These are phyloP conservation scores for Eilema caniola DNA, from an alignment of 2,888 invertebrate species.

Conservation along the genomic window DNA sequence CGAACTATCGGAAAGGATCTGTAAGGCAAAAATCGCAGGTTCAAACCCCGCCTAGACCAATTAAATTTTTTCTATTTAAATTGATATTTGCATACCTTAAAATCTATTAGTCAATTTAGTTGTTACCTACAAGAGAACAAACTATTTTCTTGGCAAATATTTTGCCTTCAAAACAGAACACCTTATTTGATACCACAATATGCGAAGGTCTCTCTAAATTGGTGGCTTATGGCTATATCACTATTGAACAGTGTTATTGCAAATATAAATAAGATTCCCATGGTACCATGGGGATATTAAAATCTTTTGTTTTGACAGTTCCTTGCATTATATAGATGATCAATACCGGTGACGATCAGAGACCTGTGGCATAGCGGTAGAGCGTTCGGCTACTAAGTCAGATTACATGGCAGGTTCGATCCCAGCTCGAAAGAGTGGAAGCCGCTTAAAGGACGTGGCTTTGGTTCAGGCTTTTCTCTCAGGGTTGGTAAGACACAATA, in stretches of 20 bases:
- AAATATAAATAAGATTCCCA: slow-evolving; percentile 80
- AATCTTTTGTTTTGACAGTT: slow-evolving; percentile 68
- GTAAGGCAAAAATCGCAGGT: no score
- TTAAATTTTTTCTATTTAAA: no score
- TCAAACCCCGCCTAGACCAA: no score
- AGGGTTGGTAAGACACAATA: no score
- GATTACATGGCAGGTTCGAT: no score
- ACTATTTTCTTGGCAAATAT: background rate
- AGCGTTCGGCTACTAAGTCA: no score
- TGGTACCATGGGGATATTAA: slow-evolving; percentile 82
- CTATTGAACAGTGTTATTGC: slow-evolving; percentile 83
- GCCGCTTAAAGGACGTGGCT: no score
- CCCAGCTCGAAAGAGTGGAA: no score
- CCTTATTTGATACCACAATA: slow-evolving; percentile 6
- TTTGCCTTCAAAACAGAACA: background rate
- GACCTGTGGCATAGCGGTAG: no score
- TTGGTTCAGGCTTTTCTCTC: no score
- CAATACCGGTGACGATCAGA: no score
- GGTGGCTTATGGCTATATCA: slow-evolving; percentile 72
- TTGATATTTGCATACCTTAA: background rate
- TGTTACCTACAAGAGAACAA: background rate
- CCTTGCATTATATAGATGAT: background rate
- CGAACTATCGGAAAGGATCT: no score
- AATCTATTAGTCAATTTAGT: background rate
- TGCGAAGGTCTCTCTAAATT: slow-evolving; percentile 45